phyloP scores from a whole-genome alignment of 2,797 vertebrate genomes.

The Ispidina lecontei region DNA sequence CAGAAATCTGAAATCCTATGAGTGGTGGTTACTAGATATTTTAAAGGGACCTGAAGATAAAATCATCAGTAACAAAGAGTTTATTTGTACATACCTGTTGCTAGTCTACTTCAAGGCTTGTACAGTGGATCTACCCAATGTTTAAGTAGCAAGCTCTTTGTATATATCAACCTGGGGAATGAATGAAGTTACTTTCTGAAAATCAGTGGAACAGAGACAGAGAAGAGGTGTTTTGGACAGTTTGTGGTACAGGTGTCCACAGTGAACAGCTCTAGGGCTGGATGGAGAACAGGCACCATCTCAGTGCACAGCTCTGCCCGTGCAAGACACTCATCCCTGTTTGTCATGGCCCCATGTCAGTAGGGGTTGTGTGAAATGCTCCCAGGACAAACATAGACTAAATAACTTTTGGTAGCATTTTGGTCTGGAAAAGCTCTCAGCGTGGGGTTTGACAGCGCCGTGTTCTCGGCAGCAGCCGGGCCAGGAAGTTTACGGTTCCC shows the following conservation, averaged over 20 bases:
- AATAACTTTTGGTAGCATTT: background rate
- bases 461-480: background rate
- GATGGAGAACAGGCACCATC: background rate
- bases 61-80: too few relatives aligned
- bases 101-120: background rate
- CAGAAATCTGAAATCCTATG: background rate
- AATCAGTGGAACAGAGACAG: background rate
- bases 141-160: background rate
- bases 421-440: background rate
- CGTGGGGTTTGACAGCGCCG: background rate
- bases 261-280: background rate
- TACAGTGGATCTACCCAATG: rapidly evolving
- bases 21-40: background rate
- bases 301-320: rapidly evolving
- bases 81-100: background rate
- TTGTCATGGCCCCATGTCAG: rapidly evolving
- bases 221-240: background rate
- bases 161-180: background rate
- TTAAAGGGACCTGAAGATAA: background rate
- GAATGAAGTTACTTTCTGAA: background rate
- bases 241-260: background rate
- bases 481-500: background rate
- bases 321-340: rapidly evolving
- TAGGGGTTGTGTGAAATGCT: background rate
- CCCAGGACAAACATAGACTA: background rate